Percentiles rank a stretch among this genome's conserved stretches.
Evolutionary conservation across 64 coral and sea anemone genomes (phyloP).

Genomic region (Dendronephthya gigantea): DNA sequence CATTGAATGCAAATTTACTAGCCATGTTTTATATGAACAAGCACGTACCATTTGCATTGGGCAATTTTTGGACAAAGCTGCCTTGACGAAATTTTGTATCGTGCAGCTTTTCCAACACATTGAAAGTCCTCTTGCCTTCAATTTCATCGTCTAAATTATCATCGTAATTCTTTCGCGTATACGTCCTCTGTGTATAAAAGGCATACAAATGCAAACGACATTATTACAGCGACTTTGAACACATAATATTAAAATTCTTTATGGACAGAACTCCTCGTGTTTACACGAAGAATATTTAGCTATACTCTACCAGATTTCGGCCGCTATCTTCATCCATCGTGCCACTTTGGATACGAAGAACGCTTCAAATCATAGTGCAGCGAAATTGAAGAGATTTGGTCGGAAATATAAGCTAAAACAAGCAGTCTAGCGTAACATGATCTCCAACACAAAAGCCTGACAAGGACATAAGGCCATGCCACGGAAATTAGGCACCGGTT

Average conservation of each 20-base stretch:
- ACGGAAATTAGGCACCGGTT: not conserved
- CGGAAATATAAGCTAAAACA: not conserved
- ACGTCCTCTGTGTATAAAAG: not conserved
- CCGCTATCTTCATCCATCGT: not conserved
- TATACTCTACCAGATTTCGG: not conserved
- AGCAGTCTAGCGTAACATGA: not conserved
- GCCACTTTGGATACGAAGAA: not conserved
- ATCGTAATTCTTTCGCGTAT: constrained; percentile 57
- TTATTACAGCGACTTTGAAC: not conserved
- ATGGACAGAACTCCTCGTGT: not conserved
- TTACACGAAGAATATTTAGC: not conserved
- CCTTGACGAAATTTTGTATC: constrained; percentile 60
- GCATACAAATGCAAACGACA: not conserved
- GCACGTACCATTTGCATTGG: constrained; percentile 74
- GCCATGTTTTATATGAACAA: not conserved
- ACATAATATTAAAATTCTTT: not conserved
- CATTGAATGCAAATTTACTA: constrained; percentile 22
- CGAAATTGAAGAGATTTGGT: not conserved
- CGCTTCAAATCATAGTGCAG: not conserved
- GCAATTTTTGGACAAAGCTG: constrained; percentile 65
- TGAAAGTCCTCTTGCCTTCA: constrained; percentile 98
- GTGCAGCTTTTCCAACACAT: constrained; percentile 81
- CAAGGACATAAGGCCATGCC: not conserved
- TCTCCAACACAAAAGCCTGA: constrained; percentile 15
- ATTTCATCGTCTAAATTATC: constrained; percentile 85